Conservation (phyloP, 2,888 invertebrate species). For the Trachelus tabidus region DNA sequence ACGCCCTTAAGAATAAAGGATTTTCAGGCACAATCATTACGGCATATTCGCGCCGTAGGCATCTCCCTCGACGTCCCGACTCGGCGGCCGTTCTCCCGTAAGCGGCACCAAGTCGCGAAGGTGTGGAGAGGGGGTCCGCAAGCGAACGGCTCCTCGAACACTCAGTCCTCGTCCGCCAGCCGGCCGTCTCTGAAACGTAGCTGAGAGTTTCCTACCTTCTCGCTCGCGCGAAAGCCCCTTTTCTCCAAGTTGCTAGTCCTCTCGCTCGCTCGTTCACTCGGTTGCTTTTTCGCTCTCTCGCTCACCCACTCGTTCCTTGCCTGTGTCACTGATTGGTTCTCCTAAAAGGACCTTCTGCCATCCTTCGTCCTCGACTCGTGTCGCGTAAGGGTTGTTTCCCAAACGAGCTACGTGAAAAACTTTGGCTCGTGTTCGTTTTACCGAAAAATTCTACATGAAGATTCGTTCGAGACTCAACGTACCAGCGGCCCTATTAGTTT, state of each 20-base stretch:
- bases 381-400: neutral
- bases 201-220: conserved; percentile 4
- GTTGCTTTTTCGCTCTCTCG: neutral
- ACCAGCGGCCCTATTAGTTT: neutral
- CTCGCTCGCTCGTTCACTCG: neutral
- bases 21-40: neutral
- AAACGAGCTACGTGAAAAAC: neutral
- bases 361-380: neutral
- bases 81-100: conserved; percentile 72
- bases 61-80: conserved; percentile 61
- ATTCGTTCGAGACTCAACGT: neutral
- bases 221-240: conserved; percentile 29
- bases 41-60: neutral
- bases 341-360: neutral
- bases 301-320: neutral
- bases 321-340: neutral
- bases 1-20: neutral
- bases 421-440: neutral
- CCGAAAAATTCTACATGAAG: neutral
- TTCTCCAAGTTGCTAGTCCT: neutral
- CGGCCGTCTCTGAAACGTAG: conserved; percentile 38
- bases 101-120: conserved; percentile 46
- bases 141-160: conserved; percentile 55
- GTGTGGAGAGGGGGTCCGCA: conserved; percentile 51
- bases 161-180: conserved; percentile 62